These are phyloP conservation scores for Erebia epiphron DNA, from an alignment of 2,888 invertebrate species.

Conservation along the genomic window DNA sequence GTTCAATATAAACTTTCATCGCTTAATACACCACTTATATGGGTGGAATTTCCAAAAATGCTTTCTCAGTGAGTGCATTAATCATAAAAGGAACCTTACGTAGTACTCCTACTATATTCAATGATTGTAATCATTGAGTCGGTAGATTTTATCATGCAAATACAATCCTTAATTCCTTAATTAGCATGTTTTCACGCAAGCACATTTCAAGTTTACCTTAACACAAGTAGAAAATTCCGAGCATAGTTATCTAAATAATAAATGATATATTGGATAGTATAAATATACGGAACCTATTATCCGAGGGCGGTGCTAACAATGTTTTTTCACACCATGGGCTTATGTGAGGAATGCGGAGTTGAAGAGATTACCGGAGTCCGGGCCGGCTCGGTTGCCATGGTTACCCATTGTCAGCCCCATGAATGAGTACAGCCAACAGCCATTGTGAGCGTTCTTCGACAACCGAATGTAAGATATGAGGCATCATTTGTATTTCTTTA, in stretches of 20 bases:
- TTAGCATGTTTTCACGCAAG: too few relatives aligned
- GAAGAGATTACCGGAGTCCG: conserved; percentile 62
- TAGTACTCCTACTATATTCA: neutral
- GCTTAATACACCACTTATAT: too few relatives aligned
- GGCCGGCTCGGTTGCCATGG: conserved; percentile 41
- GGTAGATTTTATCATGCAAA: neutral
- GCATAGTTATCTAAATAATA: conserved; percentile 13
- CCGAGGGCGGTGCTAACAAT: conserved; percentile 34
- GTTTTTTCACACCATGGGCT: conserved; percentile 59
- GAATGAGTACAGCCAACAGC: conserved; percentile 31
- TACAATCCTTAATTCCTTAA: neutral
- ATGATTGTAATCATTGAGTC: neutral
- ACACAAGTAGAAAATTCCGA: neutral
- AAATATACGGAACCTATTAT: conserved; percentile 48
- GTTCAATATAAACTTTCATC: too few relatives aligned
- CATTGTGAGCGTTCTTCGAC: conserved; percentile 31
- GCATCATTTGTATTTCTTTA: conserved; percentile 35
- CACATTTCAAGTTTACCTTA: neutral
- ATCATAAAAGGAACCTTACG: neutral
- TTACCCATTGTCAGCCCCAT: conserved; percentile 40
- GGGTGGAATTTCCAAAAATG: too few relatives aligned
- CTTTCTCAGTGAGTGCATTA: neutral
- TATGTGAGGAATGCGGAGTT: conserved; percentile 77
- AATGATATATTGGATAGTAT: neutral
- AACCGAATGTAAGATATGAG: conserved; percentile 31